A percentile compares a stretch with the other conserved stretches of the same genome.
Conservation (phyloP, 2,888 invertebrate genomes). For the Caenorhabditis zanzibari region DNA sequence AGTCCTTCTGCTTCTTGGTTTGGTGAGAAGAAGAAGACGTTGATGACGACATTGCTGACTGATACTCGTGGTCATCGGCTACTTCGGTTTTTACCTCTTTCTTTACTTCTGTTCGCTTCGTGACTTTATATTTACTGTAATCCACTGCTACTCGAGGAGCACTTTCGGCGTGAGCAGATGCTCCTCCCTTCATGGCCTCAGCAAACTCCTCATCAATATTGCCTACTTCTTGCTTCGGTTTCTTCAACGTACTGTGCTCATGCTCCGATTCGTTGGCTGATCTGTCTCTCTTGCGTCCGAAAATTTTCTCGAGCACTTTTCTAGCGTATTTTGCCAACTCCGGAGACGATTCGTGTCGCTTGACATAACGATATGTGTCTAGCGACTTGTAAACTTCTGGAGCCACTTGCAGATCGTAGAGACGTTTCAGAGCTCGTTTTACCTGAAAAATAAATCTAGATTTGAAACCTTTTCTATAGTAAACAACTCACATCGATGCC, state of each 20-base stretch:
- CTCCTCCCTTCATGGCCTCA: conserved; percentile 46
- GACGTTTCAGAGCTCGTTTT: conserved; percentile 59
- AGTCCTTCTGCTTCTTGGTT: conserved; percentile 18
- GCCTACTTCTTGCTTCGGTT: conserved; percentile 20
- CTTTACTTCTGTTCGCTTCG: conserved; percentile 38
- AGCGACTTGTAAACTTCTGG: conserved; percentile 30
- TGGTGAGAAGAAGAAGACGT: conserved; percentile 10
- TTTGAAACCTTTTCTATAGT: not conserved
- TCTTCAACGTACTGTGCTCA: conserved; percentile 1
- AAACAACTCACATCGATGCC: conserved; percentile 56
- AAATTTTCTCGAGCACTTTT: conserved; percentile 39
- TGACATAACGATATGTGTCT: conserved; percentile 35
- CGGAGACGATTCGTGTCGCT: conserved; percentile 36
- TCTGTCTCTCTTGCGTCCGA: conserved; percentile 21
- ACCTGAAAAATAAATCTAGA: conserved; percentile 44
- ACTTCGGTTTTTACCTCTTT: conserved; percentile 45
- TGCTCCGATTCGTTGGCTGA: not conserved
- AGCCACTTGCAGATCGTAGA: conserved; percentile 48
- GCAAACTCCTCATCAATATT: conserved; percentile 47
- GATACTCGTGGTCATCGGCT: conserved; percentile 21
- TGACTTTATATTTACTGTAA: conserved; percentile 55
- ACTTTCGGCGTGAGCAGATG: not conserved
- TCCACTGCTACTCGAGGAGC: conserved; percentile 46
- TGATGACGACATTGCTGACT: conserved; percentile 10
- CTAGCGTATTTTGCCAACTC: conserved; percentile 51